Evolutionary conservation across 2,797 vertebrate genomes (phyloP), one percentile per base, ranked within the genome.

Genomic region (Eremophila alpestris): DNA sequence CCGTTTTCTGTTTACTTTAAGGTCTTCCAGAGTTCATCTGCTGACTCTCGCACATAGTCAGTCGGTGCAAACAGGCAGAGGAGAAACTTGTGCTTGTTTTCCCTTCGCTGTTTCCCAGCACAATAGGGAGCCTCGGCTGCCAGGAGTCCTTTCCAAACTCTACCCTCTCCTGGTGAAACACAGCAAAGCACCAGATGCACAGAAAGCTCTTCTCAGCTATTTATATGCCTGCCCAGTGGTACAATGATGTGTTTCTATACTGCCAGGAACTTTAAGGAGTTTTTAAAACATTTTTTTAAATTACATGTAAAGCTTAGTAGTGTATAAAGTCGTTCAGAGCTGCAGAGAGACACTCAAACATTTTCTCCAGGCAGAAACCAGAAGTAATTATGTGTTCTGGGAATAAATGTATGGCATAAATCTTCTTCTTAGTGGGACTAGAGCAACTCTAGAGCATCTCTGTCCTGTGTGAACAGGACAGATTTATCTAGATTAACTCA

Each of bases 81-180:
- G 86, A 97, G 93, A 95, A 98, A 98, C 97, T 98, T 98, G 96
- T 10, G 95, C 97, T 97, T 94, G 94, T 96, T 97, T 89, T 95
- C 89, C 94, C 90, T 63, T 51, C 83, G 95, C 97, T 87, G 95
- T 90, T 97, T 94, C 95, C 68, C 92, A 95, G 92, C 97, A 97
- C 96, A 98, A 97, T 95, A 98, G 97, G 96, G 95, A 98, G 97
- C 95, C 97, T 86, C 36, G 95, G 86, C 95, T 98, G 97, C 79
- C 93, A 95, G 96, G 96, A 93, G 95, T 70, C 92, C 96, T 95
- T 97, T 97, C 93, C 95, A 90, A 91, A 97, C 92, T 96, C 96
- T 97, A 95, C 97, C 98, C 98, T 98, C 98, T 98, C 97, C 98
- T 97, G 98, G 98, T 74, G 97, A 97, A 94, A 97, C 40, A 56